Percentiles rank a stretch among this genome's conserved stretches.
Conservation (phyloP, 2,113 vertebrate genomes). For the Nothobranchius furzeri region DNA sequence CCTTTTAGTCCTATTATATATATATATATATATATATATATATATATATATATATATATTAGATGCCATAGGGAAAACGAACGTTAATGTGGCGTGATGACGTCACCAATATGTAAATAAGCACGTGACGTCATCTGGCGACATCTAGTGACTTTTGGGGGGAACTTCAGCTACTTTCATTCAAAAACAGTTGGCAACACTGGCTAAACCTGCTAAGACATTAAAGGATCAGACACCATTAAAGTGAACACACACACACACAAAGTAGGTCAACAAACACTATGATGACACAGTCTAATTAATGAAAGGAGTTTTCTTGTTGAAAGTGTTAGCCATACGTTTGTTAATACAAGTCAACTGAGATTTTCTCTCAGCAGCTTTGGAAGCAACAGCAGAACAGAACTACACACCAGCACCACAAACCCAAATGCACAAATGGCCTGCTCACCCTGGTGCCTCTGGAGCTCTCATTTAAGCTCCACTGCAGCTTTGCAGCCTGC, state of each 20-base stretch:
- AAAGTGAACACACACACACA: background rate
- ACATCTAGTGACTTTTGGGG: too few species aligned
- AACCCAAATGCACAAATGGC: slow-evolving; percentile 58
- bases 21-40: too few species aligned
- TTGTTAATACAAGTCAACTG: slow-evolving; percentile 30
- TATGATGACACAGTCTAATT: slow-evolving; percentile 1
- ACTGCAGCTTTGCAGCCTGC: slow-evolving; percentile 82
- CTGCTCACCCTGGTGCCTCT: slow-evolving; percentile 78
- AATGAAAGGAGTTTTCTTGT: background rate
- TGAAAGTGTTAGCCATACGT: too few species aligned
- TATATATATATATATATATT: too few species aligned
- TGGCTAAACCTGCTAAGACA: slow-evolving; percentile 13
- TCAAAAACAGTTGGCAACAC: too few species aligned
- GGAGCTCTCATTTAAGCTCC: slow-evolving; percentile 81
- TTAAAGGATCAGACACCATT: slow-evolving; percentile 15
- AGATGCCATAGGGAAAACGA: too few species aligned
- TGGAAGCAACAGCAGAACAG: slow-evolving; percentile 48
- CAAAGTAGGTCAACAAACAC: slow-evolving; percentile 9
- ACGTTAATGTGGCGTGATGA: too few species aligned
- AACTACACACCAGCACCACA: slow-evolving; percentile 41
- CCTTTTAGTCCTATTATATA: too few species aligned
- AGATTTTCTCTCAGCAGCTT: slow-evolving; percentile 22
- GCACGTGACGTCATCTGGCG: too few species aligned
- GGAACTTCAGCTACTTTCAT: too few species aligned
- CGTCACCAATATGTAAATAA: too few species aligned